Conservation (phyloP, 2,797 vertebrate genomes). For the Cynopterus sphinx region DNA sequence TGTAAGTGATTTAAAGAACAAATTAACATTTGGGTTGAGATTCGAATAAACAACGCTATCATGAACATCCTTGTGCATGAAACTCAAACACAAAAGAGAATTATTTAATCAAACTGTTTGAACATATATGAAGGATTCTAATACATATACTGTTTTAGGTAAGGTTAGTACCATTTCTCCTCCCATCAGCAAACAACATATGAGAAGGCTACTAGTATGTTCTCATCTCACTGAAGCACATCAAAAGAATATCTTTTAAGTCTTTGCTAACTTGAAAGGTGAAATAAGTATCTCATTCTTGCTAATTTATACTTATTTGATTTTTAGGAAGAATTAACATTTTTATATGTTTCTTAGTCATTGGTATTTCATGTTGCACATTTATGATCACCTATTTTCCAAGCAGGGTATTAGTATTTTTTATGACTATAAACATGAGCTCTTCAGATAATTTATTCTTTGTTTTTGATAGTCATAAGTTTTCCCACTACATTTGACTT, state of each 20-base stretch:
- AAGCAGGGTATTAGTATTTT: neutral
- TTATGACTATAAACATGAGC: neutral
- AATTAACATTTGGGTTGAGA: neutral
- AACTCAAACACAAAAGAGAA: neutral
- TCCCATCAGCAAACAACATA: neutral
- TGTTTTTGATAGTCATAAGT: neutral
- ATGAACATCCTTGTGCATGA: neutral
- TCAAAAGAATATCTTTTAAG: neutral
- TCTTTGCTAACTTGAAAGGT: neutral
- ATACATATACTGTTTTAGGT: neutral
- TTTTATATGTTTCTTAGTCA: neutral
- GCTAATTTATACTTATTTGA: constrained; percentile 1
- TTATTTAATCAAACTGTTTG: neutral
- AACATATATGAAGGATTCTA: neutral
- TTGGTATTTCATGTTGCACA: neutral
- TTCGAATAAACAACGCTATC: neutral
- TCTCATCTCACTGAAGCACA: neutral
- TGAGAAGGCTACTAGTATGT: neutral
- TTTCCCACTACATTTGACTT: neutral
- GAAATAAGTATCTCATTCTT: neutral
- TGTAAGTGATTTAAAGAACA: neutral
- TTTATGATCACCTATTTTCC: neutral
- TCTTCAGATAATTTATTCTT: neutral
- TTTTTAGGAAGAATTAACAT: neutral
- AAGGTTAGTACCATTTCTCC: neutral